Base-by-base conservation (phyloP, 2,888 invertebrate genomes). In the Eucera pruinosa region DNA sequence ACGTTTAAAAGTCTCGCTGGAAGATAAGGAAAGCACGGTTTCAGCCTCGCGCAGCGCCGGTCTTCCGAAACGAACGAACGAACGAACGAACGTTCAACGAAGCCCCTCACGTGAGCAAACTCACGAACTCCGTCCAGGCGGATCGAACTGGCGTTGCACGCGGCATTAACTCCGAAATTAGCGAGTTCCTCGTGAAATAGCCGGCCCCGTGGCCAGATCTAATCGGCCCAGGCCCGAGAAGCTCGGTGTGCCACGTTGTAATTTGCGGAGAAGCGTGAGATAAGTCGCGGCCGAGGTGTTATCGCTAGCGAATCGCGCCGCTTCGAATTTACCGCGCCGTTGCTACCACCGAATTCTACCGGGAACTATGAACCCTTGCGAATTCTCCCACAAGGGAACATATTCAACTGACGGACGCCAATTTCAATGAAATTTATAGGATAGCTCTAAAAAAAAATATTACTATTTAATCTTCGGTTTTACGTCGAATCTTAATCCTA, bases 141-240 rank as follows among this genome's bases (percentile, higher is more conserved):
- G 54, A 68, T 65, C 76, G 71, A 66, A 58, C n/a, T n/a, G n/a
- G n/a, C n/a, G n/a, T n/a, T n/a, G n/a, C n/a, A n/a, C 52, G 23
- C 61, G 71, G 79, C 71, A 76, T 80, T 79, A 76, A 68, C 70
- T 50, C 52, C 65, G 62, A 81, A 83, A 83, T 81, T 81, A 81
- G 72, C 64, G 71, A 83, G 69, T 81, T 81, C 64, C 68, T 62
- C 50, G 54, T 66, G 67, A 50, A 82, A 72, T 64, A 71, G 48
- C 58, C 69, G 57, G 25, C 72, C 66, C 43, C 27, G 47, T 43
- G 61, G 68, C 60, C 50, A 69, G 68, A 83, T 81, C 64, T 81
- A 80, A 83, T 83, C 83, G 67, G 48, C 20, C 50, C 15, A 43
- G 33, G 50, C 52, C 47, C 39, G 65, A 62, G 52, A 58, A 74